Evolutionary conservation across 2,113 vertebrate genomes (phyloP).

Genomic region (Vidua macroura): DNA sequence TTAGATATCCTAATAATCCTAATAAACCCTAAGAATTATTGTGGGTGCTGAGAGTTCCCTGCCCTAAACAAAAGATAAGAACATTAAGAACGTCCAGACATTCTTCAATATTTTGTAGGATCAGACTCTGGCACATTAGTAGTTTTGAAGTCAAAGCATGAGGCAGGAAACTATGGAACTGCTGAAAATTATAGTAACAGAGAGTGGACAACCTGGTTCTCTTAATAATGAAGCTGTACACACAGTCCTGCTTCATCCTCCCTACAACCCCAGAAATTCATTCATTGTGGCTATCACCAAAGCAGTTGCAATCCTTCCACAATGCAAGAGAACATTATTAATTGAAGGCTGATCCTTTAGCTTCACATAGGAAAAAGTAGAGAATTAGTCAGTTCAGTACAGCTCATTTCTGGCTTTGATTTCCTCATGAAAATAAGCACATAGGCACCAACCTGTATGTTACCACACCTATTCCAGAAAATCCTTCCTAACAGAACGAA

Average conservation of each 20-base stretch:
- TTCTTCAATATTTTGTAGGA: not conserved
- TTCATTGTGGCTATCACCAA: not conserved
- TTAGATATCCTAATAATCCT: not conserved
- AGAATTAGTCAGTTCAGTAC: not conserved
- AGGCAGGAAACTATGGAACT: not conserved
- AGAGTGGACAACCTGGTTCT: not conserved
- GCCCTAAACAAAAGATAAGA: not conserved
- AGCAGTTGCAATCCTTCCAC: not conserved
- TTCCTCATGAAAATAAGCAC: not conserved
- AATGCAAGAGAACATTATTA: not conserved
- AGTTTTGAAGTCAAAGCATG: not conserved
- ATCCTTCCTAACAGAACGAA: not conserved
- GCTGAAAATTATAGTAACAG: not conserved
- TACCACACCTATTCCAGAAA: not conserved
- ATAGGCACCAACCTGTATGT: not conserved
- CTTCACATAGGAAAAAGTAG: not conserved
- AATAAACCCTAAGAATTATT: not conserved
- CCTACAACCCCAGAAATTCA: not conserved
- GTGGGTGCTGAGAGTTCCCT: not conserved
- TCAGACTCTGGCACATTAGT: not conserved
- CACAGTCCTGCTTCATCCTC: not conserved
- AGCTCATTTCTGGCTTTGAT: not conserved
- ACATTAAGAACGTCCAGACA: not conserved
- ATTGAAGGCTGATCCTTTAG: not conserved
- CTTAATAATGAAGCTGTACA: not conserved